These are phyloP conservation scores for Craniophora ligustri DNA, from an alignment of 2,888 invertebrate genomes.

Conservation along the genomic window DNA sequence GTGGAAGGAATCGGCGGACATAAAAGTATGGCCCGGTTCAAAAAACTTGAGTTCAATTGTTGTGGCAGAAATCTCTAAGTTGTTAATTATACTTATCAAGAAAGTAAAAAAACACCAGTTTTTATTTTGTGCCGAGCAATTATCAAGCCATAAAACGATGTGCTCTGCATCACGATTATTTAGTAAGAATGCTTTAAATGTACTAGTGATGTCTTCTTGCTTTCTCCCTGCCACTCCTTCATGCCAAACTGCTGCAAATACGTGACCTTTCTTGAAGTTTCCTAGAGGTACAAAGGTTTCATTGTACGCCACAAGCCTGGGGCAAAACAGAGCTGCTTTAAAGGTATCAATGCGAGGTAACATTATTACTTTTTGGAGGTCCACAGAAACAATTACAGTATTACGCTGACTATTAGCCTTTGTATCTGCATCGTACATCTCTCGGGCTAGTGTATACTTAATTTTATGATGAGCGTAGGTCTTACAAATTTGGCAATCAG, in stretches of 20 bases:
- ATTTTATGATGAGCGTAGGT: constrained; percentile 17
- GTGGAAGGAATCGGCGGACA: constrained; percentile 29
- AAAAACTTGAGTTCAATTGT: constrained; percentile 24
- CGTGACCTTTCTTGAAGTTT: constrained; percentile 14
- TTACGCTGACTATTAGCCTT: constrained; percentile 16
- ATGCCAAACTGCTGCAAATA: constrained; percentile 27
- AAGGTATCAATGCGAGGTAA: constrained; percentile 28
- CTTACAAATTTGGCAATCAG: constrained; percentile 14
- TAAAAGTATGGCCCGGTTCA: constrained; percentile 28
- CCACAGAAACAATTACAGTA: constrained; percentile 20
- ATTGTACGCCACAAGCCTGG: constrained; percentile 23
- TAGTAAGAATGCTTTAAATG: constrained; percentile 25
- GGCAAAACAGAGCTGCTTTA: constrained; percentile 24
- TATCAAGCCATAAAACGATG: constrained; percentile 19
- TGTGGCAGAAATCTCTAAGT: constrained; percentile 15
- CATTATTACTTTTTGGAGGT: constrained; percentile 33
- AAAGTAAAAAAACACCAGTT: constrained; percentile 21
- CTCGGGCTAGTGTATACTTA: constrained; percentile 9
- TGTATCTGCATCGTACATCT: constrained; percentile 19
- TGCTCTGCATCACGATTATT: constrained; percentile 12
- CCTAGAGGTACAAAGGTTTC: constrained; percentile 19
- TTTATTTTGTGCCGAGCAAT: constrained; percentile 23
- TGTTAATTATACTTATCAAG: constrained; percentile 19
- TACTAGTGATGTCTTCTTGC: constrained; percentile 25
- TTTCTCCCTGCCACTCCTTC: constrained; percentile 24